phyloP scores from a whole-genome alignment of 1,140 invertebrate species.

The Drosophila albomicans region DNA sequence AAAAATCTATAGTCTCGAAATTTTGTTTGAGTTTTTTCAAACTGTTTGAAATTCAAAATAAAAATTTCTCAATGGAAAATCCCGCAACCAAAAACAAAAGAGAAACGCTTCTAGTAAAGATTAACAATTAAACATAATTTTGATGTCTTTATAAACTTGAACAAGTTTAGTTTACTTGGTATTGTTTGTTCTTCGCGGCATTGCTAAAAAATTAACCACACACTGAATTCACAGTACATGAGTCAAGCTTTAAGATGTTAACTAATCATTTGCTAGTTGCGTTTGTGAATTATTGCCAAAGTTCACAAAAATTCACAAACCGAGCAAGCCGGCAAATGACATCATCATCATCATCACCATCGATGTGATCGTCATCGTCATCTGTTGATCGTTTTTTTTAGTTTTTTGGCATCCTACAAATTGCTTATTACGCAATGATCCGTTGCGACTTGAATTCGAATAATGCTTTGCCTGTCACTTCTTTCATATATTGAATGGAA shows the following conservation, averaged over 20 bases:
- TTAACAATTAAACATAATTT: too few relatives aligned
- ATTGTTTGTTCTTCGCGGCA: too few relatives aligned
- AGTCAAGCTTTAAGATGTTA: slow-evolving; percentile 43
- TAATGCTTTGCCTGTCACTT: slow-evolving; percentile 16
- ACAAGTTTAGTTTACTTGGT: too few relatives aligned
- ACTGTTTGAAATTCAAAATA: too few relatives aligned
- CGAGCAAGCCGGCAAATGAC: slow-evolving; percentile 5
- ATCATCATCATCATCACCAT: slow-evolving; percentile 40
- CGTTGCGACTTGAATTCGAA: slow-evolving; percentile 4
- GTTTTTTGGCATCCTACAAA: slow-evolving; percentile 48
- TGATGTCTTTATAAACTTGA: too few relatives aligned
- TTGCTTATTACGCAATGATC: slow-evolving; percentile 74
- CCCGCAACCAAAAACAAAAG: too few relatives aligned
- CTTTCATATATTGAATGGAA: slow-evolving; percentile 10
- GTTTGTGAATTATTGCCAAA: slow-evolving; percentile 63
- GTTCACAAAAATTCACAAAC: slow-evolving; percentile 50
- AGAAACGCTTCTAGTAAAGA: too few relatives aligned
- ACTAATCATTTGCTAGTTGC: slow-evolving; percentile 54
- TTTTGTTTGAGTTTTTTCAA: too few relatives aligned
- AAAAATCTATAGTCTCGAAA: too few relatives aligned
- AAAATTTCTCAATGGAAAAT: too few relatives aligned
- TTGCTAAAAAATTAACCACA: neutral
- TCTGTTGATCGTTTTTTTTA: slow-evolving; percentile 31
- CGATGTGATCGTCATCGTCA: slow-evolving; percentile 50
- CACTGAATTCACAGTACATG: slow-evolving; percentile 5